A percentile compares a stretch with the other conserved stretches of the same genome.
Conservation (phyloP, 1,140 invertebrate species). For the Pseudobourletiella spinata region DNA sequence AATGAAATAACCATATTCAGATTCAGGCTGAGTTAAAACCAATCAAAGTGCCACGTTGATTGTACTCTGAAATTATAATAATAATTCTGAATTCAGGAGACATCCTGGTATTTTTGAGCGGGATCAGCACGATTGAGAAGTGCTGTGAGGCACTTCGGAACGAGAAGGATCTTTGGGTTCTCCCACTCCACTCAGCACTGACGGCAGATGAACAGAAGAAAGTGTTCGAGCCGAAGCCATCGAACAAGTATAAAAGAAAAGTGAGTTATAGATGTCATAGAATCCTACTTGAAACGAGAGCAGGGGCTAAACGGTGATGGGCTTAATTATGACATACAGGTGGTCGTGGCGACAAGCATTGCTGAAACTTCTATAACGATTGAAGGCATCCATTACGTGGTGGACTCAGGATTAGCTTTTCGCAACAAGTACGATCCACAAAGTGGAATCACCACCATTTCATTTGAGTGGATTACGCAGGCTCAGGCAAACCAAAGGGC, state of each 20-base stretch:
- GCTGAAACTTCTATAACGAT: conserved; percentile 92
- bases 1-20: too few species aligned
- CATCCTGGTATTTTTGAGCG: conserved; percentile 58
- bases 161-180: conserved; percentile 44
- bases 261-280: too few species aligned
- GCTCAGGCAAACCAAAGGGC: conserved; percentile 85
- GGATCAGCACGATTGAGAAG: conserved; percentile 48
- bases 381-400: conserved; percentile 89
- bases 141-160: not conserved
- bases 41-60: too few species aligned
- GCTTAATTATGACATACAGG: too few species aligned
- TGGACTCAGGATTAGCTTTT: conserved; percentile 96
- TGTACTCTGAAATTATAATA: too few species aligned
- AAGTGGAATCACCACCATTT: conserved; percentile 72
- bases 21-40: too few species aligned
- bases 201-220: conserved; percentile 66
- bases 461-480: conserved; percentile 76
- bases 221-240: conserved; percentile 61
- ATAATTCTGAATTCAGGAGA: too few species aligned
- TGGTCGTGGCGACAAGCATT: conserved; percentile 83
- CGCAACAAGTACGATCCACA: conserved; percentile 77
- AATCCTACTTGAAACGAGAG: too few species aligned
- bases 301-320: too few species aligned
- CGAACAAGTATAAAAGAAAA: conserved; percentile 59
- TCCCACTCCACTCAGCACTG: conserved; percentile 72